phyloP scores from a whole-genome alignment of 1,140 invertebrate genomes.

The Patella vulgata region DNA sequence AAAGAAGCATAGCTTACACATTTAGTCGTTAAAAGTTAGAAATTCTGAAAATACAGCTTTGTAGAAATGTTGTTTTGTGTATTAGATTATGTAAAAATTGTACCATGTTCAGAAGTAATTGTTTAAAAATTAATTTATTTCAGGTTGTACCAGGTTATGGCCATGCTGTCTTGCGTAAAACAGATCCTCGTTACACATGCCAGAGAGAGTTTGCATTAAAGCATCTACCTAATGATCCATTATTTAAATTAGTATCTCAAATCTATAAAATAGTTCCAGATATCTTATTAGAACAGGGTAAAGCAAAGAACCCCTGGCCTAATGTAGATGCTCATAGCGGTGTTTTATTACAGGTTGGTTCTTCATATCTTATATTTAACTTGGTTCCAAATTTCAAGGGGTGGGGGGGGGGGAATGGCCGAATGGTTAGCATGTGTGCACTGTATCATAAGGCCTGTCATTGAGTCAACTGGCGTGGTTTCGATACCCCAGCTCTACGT shows the following conservation, averaged over 20 bases:
- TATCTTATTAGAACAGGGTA: conserved; percentile 91
- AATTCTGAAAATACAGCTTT: too few species aligned
- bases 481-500: too few species aligned
- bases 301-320: conserved; percentile 99
- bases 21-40: too few species aligned
- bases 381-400: conserved; percentile 88
- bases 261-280: conserved; percentile 92
- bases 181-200: conserved; percentile 93
- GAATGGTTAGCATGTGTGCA: too few species aligned
- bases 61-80: too few species aligned
- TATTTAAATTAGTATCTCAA: conserved; percentile 91
- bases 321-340: conserved; percentile 99
- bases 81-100: too few species aligned
- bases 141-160: conserved; percentile 95
- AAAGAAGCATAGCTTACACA: too few species aligned
- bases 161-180: conserved; percentile 95
- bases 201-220: conserved; percentile 95
- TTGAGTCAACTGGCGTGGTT: too few species aligned
- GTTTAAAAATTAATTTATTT: too few species aligned
- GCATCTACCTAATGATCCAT: conserved; percentile 89
- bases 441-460: too few species aligned
- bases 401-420: conserved; percentile 90
- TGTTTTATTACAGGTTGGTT: conserved; percentile 81
- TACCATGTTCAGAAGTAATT: too few species aligned
- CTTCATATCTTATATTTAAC: background rate